Base-by-base conservation (phyloP, 2,888 invertebrate species). In the Adelognathus sp. region DNA sequence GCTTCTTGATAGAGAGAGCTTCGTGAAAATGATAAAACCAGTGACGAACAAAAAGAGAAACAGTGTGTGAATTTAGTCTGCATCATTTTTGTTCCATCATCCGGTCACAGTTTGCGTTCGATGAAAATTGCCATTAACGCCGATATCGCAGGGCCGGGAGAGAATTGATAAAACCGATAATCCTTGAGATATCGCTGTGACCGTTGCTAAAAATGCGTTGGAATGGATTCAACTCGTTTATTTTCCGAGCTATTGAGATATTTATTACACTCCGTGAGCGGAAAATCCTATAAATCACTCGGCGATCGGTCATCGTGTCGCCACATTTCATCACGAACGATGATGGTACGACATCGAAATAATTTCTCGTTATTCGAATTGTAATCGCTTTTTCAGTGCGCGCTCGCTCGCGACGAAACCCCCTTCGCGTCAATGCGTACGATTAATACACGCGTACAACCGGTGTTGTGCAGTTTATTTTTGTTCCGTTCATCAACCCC, bases 281-380 rank as follows among this genome's bases (percentile, higher is more conserved):
- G 58, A 9, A 29, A 58, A 7, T 5, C 18, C 63, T 21, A 69
- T 79, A 72, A 79, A 79, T 79, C 79, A 67, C 31, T 9, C n/a
- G 67, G 21, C 24, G 67, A 63, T 79, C 71, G 75, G 50, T 79
- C 79, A 76, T 41, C 56, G 44, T 36, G 64, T 11, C 24, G 71
- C 44, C 52, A 72, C 66, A 79, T 63, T 79, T 76, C 76, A 72
- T 79, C 50, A 41, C 71, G 67, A 44, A 63, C 76, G 79, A 76
- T 79, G 79, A 79, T 69, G 63, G 54, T 27, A 36, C 41, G 72
- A 76, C 66, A 72, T 69, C 46, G 63, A 67, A 79, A 72, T 79
- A 76, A 76, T 79, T 76, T 52, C 76, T 79, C 71, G 79, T 72
- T 79, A 72, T 67, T 67, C 60, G 58, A 56, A 72, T 76, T 79